Base-by-base conservation (phyloP, 2,888 invertebrate species). In the Macaria notata region DNA sequence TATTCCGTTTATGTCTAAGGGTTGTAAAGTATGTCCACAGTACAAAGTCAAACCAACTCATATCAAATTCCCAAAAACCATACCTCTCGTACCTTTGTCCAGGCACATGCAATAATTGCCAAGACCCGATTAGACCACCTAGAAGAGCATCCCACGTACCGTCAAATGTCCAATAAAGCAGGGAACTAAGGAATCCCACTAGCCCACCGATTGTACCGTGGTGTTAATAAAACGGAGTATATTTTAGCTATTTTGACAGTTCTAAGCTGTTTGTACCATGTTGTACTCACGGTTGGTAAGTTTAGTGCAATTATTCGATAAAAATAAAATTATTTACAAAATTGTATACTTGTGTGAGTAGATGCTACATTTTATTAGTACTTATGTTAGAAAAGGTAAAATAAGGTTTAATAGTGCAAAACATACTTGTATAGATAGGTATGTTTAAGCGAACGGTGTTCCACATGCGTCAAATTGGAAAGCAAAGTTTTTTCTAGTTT, bases 181-280 rank as follows among this genome's bases (percentile, higher is more conserved):
- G 76, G 72, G 78, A 75, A 82, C 79, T 82, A 83, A 84, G 85
- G 86, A 88, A 86, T 88, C 86, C 86, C 86, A 90, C 88, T 84
- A 79, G 80, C 78, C 76, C 79, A 73, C 78, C 88, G 83, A 88
- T 88, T 86, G 87, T 88, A 83, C 81, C 82, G 83, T 81, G 75
- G 84, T 82, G 86, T 86, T 89, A 88, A 88, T 89, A 88, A 88
- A 90, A 89, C 84, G 86, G 76, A 78, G 71, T 84, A 89, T 89
- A 91, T 88, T 87, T 89, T 85, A 90, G 80, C 83, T 86, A 89
- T 89, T 89, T 89, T 90, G 90, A 90, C 90, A 89, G 88, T 86
- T 86, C 76, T 69, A 78, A 86, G 84, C 86, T 84, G 84, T 88
- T 86, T 72, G 81, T 85, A 85, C 81, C 76, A 69, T 61, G 49